Base-by-base conservation (phyloP, 1,140 invertebrate species). In the Heliconius hewitsoni region DNA sequence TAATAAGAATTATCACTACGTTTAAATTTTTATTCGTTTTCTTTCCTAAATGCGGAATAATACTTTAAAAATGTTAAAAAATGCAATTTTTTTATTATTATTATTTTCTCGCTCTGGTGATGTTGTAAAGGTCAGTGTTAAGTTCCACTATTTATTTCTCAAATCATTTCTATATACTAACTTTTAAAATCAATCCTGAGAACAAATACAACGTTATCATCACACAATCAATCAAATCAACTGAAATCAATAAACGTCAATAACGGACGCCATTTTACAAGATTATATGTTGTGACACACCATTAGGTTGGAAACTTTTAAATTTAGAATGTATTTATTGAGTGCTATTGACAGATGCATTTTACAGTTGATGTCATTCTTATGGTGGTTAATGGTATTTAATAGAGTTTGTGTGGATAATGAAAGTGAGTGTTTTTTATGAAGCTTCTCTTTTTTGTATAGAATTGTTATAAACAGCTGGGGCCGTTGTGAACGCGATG, bases 211-310 rank as follows among this genome's bases (percentile, higher is more conserved):
- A 71, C 76, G n/a, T 81, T 87, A 81, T 91, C 88, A 90, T 89
- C 86, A 89, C 90, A 92, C 84, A 82, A 92, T 91, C 85, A 86
- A 86, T 91, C 86, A 89, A 86, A 60, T 82, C 80, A 81, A 76
- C 74, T 66, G 74, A 66, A 66, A 66, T 85, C 85, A 83, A 86
- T 86, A 89, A 87, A 83, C 81, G 83, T 85, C 84, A 82, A 79
- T 86, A 89, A 89, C 81, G 73, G 78, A 81, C 82, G 83, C 88
- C 89, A 90, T 90, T 46, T 46, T 91, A 91, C 86, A 78, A 84
- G 82, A 87, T 87, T 89, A 92, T 91, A 91, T 94, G 89, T 93
- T 94, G 91, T 92, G 92, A 93, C 92, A 94, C 83, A 89, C 90
- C 91, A 94, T 94, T 94, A 91, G 82, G 83, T 85, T 83, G 81